Evolutionary conservation across 2,888 invertebrate genomes (phyloP).

Genomic region (Cybosia mesomella): DNA sequence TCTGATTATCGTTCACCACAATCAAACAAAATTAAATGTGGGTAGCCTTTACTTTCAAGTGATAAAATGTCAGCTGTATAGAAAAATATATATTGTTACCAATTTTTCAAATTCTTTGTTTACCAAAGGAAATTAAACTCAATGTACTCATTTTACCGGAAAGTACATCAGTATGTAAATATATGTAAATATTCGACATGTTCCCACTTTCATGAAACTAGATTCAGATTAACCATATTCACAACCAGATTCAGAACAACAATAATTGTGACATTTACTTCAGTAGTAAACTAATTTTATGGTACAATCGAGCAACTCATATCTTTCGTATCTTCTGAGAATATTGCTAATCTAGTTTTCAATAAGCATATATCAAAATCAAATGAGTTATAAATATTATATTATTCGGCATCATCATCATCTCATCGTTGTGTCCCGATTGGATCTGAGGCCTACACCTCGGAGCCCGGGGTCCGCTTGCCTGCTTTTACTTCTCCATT

Average conservation of each 20-base stretch:
- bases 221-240: too few species aligned
- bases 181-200: too few species aligned
- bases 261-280: neutral
- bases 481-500: too few species aligned
- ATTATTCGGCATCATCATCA: too few species aligned
- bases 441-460: too few species aligned
- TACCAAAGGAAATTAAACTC: too few species aligned
- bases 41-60: conserved; percentile 9
- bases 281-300: neutral
- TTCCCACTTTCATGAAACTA: too few species aligned
- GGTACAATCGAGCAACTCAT: neutral
- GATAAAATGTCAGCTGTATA: conserved; percentile 3
- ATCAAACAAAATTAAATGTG: conserved; percentile 12
- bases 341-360: neutral
- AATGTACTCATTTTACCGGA: too few species aligned
- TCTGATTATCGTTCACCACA: conserved; percentile 16
- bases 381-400: neutral
- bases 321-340: neutral
- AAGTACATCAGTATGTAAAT: too few species aligned
- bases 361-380: neutral
- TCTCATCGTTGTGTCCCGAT: too few species aligned
- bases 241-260: neutral
- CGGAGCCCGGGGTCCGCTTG: too few species aligned
- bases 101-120: neutral
- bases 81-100: neutral